Conservation (phyloP, 2,888 invertebrate genomes). For the Opisthograptis luteolata region DNA sequence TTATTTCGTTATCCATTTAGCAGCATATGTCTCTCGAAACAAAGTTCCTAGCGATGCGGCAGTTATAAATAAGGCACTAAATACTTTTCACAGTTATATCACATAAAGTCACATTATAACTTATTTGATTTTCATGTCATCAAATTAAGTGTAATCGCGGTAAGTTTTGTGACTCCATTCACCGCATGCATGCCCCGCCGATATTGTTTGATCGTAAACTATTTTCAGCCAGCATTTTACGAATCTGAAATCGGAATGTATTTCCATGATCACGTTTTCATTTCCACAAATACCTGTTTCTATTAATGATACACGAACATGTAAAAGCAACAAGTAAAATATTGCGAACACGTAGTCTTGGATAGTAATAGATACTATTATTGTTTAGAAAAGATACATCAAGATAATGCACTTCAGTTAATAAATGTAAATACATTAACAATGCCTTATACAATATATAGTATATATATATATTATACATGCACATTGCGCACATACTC, state of each 20-base stretch:
- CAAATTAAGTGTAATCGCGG: slow-evolving; percentile 66
- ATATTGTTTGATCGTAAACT: slow-evolving; percentile 48
- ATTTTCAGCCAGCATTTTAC: slow-evolving; percentile 56
- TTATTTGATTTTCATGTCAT: slow-evolving; percentile 42
- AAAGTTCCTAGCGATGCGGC: slow-evolving; percentile 45
- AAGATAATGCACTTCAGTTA: too few species aligned
- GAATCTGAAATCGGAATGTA: slow-evolving; percentile 56
- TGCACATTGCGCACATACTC: background rate
- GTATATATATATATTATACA: background rate
- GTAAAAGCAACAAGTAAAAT: slow-evolving; percentile 1
- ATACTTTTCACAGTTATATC: slow-evolving; percentile 49
- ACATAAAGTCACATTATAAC: slow-evolving; percentile 72
- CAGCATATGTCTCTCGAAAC: slow-evolving; percentile 60
- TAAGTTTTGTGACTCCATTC: slow-evolving; percentile 56
- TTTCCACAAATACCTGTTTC: slow-evolving; percentile 16
- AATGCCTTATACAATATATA: too few species aligned
- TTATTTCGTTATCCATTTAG: slow-evolving; percentile 74
- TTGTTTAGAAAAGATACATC: too few species aligned
- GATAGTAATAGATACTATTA: too few species aligned
- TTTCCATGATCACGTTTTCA: slow-evolving; percentile 43
- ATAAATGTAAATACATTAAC: background rate
- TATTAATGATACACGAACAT: slow-evolving; percentile 4
- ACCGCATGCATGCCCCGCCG: slow-evolving; percentile 61
- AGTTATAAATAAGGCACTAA: slow-evolving; percentile 51
- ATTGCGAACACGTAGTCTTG: slow-evolving; percentile 24